Evolutionary conservation across 2,888 invertebrate species (phyloP).

Genomic region (Diaperis boleti): DNA sequence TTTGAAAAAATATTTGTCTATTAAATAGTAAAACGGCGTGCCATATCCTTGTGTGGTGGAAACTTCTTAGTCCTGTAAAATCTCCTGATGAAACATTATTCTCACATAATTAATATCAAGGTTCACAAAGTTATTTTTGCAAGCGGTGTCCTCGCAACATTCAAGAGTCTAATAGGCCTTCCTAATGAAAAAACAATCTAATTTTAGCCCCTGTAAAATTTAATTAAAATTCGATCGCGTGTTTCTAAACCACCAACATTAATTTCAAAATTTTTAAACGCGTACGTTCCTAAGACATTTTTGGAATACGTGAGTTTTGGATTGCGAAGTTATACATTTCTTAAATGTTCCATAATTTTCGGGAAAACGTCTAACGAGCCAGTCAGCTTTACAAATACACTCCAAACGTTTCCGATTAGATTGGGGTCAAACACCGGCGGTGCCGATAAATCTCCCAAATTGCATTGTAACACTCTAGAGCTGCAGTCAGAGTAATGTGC

Average conservation of each 20-base stretch:
- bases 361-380: slow-evolving; percentile 8
- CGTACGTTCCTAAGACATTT: not conserved
- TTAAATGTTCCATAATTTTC: slow-evolving; percentile 21
- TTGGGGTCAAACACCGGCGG: slow-evolving; percentile 9
- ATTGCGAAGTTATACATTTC: slow-evolving; percentile 27
- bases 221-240: slow-evolving; percentile 10
- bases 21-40: too few relatives aligned
- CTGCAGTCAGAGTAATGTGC: too few relatives aligned
- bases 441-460: slow-evolving; percentile 6
- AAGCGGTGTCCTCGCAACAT: too few relatives aligned
- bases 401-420: slow-evolving; percentile 15
- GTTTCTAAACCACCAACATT: too few relatives aligned
- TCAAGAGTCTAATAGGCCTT: slow-evolving; percentile 3
- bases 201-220: not conserved
- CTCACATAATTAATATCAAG: too few relatives aligned
- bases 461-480: slow-evolving; percentile 6
- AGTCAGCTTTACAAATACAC: slow-evolving; percentile 13
- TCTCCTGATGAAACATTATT: too few relatives aligned
- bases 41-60: too few relatives aligned
- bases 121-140: not conserved
- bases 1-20: too few relatives aligned
- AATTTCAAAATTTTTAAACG: too few relatives aligned
- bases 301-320: too few relatives aligned
- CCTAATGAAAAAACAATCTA: not conserved
- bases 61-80: too few relatives aligned